Conservation (phyloP, 2,888 invertebrate species). For the Dicyrtomina minuta region DNA sequence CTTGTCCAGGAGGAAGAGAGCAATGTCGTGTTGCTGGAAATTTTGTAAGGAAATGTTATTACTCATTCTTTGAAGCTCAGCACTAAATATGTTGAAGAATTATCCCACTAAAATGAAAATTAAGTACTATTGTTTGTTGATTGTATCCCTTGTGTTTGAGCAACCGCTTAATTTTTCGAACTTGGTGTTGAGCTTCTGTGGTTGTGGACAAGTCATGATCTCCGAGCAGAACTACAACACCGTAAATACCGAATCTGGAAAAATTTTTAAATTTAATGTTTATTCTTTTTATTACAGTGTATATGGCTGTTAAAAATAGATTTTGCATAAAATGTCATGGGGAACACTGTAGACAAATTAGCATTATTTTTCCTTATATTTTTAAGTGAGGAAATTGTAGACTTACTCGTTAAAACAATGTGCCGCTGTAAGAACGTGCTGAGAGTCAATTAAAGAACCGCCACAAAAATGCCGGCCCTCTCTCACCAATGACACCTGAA, state of each 20-base stretch:
- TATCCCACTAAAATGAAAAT: neutral
- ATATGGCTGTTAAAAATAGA: constrained; percentile 63
- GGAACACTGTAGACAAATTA: neutral
- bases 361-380: neutral
- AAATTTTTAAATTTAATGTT: no score
- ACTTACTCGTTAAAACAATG: neutral
- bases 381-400: neutral
- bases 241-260: constrained; percentile 63
- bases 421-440: constrained; percentile 77
- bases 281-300: no score
- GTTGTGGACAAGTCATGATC: constrained; percentile 78
- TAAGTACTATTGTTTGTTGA: neutral
- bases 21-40: constrained; percentile 75
- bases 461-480: constrained; percentile 80
- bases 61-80: neutral
- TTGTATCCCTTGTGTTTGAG: constrained; percentile 65
- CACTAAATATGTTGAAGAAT: neutral
- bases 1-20: constrained; percentile 74
- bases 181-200: constrained; percentile 72
- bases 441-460: constrained; percentile 76
- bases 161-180: constrained; percentile 76
- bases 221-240: constrained; percentile 75
- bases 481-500: no score
- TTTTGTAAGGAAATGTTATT: neutral
- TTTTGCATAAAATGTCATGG: neutral